Evolutionary conservation across 2,888 invertebrate species (phyloP).

Genomic region (Ichneumoninae sp.): DNA sequence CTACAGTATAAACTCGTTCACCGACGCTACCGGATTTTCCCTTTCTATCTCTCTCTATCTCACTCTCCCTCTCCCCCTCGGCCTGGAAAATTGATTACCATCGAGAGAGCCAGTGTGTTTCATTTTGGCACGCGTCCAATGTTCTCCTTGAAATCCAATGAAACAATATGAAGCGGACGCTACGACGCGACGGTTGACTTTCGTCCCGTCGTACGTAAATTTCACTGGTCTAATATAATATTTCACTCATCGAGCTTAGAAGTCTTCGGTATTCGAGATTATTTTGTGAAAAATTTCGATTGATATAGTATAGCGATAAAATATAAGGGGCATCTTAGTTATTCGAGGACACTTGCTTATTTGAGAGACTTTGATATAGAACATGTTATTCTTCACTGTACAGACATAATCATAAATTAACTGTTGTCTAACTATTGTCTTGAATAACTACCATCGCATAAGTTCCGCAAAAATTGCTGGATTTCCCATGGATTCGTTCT

Average conservation of each 20-base stretch:
- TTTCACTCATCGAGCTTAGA: not conserved
- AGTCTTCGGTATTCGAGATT: not conserved
- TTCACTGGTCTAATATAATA: slow-evolving; percentile 45
- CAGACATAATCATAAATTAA: not conserved
- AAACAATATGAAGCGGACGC: slow-evolving; percentile 53
- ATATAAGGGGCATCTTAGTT: not conserved
- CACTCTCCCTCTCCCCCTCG: not conserved
- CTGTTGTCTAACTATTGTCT: too few relatives aligned
- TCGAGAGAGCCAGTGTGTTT: slow-evolving; percentile 46
- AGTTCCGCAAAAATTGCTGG: too few relatives aligned
- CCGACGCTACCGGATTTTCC: slow-evolving; percentile 13
- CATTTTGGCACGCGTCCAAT: slow-evolving; percentile 58
- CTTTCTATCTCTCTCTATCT: not conserved
- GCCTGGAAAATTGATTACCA: slow-evolving; percentile 62
- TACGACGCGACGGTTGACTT: slow-evolving; percentile 51
- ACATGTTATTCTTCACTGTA: not conserved
- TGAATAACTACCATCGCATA: too few relatives aligned
- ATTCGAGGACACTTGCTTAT: not conserved
- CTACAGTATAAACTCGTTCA: slow-evolving; percentile 29
- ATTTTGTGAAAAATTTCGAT: not conserved
- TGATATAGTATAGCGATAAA: not conserved
- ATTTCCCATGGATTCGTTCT: too few relatives aligned
- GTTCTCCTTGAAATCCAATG: slow-evolving; percentile 58
- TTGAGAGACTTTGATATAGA: not conserved
- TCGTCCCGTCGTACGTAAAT: slow-evolving; percentile 29